Conservation (phyloP, 1,140 invertebrate species). For the Atta colombica region DNA sequence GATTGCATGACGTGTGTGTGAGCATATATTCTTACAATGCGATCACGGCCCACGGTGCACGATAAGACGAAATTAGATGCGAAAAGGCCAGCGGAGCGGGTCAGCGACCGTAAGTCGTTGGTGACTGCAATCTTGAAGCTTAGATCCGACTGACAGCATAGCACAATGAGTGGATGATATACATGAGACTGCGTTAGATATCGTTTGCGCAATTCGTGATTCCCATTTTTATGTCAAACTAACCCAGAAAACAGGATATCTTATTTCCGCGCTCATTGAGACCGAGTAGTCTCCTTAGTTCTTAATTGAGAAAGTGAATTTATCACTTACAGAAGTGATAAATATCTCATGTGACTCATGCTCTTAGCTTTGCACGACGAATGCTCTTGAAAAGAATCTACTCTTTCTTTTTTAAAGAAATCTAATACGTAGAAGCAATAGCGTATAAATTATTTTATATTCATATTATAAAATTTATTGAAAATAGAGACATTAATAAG, state of each 20-base stretch:
- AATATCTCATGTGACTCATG: not conserved
- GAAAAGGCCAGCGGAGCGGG: constrained; percentile 59
- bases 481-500: not conserved
- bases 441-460: not conserved
- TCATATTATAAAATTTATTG: not conserved
- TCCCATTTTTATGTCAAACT: constrained; percentile 38
- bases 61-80: constrained; percentile 67
- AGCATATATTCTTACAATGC: constrained; percentile 65
- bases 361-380: not conserved
- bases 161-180: constrained; percentile 33
- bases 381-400: not conserved
- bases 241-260: constrained; percentile 44
- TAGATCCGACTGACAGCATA: constrained; percentile 47
- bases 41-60: constrained; percentile 58
- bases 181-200: not conserved
- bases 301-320: constrained; percentile 53
- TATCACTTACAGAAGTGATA: constrained; percentile 32
- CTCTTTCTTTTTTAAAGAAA: not conserved
- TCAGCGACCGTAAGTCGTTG: constrained; percentile 68
- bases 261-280: constrained; percentile 34
- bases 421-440: not conserved
- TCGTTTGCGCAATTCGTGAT: constrained; percentile 39
- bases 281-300: constrained; percentile 33
- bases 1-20: constrained; percentile 68
- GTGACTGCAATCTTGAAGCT: constrained; percentile 35